Base-by-base conservation (phyloP, 2,113 vertebrate genomes). In the Paraplagusia blochii region DNA sequence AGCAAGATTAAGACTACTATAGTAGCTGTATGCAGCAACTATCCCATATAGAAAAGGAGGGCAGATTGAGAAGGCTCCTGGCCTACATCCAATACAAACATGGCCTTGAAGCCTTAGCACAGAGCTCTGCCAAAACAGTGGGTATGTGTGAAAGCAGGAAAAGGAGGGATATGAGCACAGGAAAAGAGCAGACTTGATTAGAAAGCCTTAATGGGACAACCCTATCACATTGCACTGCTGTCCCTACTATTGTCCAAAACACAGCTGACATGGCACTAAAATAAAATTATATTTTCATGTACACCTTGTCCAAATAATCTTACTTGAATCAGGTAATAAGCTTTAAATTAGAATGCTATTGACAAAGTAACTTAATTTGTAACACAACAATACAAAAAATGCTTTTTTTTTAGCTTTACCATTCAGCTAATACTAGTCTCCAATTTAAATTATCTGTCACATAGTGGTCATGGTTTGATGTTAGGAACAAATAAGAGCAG, bases 191-290 rank as follows among this genome's bases (percentile, higher is more conserved):
- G 74, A 85, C 76, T 83, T 87, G 81, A 83, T 83, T 85, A 85
- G 81, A 76, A 84, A 80, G 83, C 73, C 72, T 84, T 84, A 85
- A 85, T 86, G 78, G 68, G 72, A 84, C 80, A 66, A 73, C 40
- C 55, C 68, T 85, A 77, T 87, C 76, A 84, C 80, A 82, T 67
- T 61, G 63, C 72, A 77, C 76, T 59, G 74, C 43, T 64, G 65
- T 79, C 77, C 78, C 77, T 81, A 84, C 73, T 56, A 53, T 43
- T 67, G 60, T 83, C 82, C 85, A 85, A 86, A 69, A 58, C 63
- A 67, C 74, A 69, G 76, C 81, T 80, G 70, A 84, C 80, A 84
- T 63, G 61, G 68, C 74, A 72, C 70, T 74, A 63, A 65, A 76
- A 77, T 68, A 85, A 84, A 74, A 85, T 72, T 52, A 52, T 58